Conservation (phyloP, 2,888 invertebrate genomes). For the Prenolepis imparis region DNA sequence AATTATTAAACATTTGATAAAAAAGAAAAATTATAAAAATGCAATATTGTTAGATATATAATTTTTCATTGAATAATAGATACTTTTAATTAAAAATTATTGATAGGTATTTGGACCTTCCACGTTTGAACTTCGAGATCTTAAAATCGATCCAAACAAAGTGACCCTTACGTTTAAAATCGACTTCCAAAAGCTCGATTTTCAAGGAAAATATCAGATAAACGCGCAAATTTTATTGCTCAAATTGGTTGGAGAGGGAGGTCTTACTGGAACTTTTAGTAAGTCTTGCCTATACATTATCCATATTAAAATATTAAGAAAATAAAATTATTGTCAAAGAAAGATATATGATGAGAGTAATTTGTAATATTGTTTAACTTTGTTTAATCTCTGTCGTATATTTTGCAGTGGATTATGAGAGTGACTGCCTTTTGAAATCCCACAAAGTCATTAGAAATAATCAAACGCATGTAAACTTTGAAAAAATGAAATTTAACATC, state of each 20-base stretch:
- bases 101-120: constrained; percentile 82
- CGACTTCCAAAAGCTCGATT: constrained; percentile 88
- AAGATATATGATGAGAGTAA: background rate
- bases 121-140: constrained; percentile 79
- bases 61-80: background rate
- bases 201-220: constrained; percentile 90
- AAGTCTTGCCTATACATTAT: constrained; percentile 83
- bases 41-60: background rate
- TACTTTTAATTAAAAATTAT: background rate
- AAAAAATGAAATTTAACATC: constrained; percentile 89
- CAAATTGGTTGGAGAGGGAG: constrained; percentile 89
- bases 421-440: constrained; percentile 90
- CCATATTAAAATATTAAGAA: background rate
- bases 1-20: background rate
- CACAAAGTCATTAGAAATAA: constrained; percentile 88
- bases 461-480: constrained; percentile 89
- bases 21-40: background rate
- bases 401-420: constrained; percentile 89
- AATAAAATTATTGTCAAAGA: background rate
- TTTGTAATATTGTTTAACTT: background rate
- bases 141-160: constrained; percentile 88
- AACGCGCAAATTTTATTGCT: constrained; percentile 90
- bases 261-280: constrained; percentile 90
- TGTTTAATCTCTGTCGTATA: background rate
- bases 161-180: constrained; percentile 89